A percentile compares a stretch with the other conserved stretches of the same genome.
Conservation (phyloP, 2,888 invertebrate species). For the Poecilobothrus nobilitatus region DNA sequence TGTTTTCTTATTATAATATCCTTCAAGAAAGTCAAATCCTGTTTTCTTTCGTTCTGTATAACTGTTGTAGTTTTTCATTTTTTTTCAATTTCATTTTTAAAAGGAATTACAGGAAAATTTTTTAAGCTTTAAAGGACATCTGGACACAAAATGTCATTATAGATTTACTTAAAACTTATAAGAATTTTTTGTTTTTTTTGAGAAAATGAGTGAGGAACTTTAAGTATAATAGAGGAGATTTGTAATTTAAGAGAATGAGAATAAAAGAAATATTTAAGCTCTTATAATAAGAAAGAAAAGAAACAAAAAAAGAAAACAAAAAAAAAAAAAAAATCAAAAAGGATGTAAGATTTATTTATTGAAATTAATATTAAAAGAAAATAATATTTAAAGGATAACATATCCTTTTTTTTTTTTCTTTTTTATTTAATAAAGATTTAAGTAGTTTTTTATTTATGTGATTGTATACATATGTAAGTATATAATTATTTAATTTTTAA, state of each 20-base stretch:
- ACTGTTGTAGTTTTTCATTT: background rate
- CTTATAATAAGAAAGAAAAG: background rate
- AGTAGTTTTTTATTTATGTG: background rate
- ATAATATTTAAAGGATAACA: slow-evolving; percentile 4
- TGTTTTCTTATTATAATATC: background rate
- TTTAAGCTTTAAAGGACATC: slow-evolving; percentile 1
- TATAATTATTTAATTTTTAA: no score
- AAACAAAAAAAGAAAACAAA: background rate
- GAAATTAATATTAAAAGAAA: background rate
- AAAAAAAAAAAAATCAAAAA: background rate
- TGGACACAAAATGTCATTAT: background rate
- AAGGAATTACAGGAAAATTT: background rate
- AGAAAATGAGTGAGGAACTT: no score
- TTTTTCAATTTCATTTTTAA: background rate
- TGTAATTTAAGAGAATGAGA: no score
- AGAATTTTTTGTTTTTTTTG: no score
- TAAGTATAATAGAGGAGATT: no score
- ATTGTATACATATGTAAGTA: no score
- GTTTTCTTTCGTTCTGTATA: background rate
- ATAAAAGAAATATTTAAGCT: no score
- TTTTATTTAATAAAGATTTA: background rate
- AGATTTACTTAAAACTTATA: slow-evolving; percentile 1
- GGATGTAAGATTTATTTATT: slow-evolving; percentile 1
- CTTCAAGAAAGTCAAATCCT: background rate
- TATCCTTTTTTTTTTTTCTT: background rate